Conservation (phyloP, 1,140 invertebrate genomes). For the Carposina sasakii region DNA sequence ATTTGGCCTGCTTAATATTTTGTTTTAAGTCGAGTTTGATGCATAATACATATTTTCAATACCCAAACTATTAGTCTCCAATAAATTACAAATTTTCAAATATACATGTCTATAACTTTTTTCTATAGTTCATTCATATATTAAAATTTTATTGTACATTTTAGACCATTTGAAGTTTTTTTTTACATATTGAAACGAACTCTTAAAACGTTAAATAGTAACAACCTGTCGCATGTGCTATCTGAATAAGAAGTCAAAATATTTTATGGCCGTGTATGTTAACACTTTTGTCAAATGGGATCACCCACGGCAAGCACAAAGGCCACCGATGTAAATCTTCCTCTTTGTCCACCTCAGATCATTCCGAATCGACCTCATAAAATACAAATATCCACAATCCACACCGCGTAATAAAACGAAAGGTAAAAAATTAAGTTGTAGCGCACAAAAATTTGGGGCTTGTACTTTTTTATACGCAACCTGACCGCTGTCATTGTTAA, state of each 20-base stretch:
- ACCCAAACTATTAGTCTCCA: too few species aligned
- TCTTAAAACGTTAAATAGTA: slow-evolving; percentile 13
- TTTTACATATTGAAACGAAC: too few species aligned
- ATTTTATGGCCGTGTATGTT: slow-evolving; percentile 66
- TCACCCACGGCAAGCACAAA: slow-evolving; percentile 57
- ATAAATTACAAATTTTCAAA: too few species aligned
- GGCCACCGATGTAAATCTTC: slow-evolving; percentile 57
- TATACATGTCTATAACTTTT: too few species aligned
- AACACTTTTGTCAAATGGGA: slow-evolving; percentile 65
- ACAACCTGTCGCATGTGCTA: slow-evolving; percentile 33
- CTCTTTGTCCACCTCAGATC: slow-evolving; percentile 44
- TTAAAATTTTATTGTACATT: too few species aligned
- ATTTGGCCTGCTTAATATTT: too few species aligned
- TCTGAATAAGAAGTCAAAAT: slow-evolving; percentile 68
- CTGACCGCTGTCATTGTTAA: slow-evolving; percentile 63
- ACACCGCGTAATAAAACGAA: slow-evolving; percentile 58
- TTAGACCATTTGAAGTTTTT: too few species aligned
- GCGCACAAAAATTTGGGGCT: slow-evolving; percentile 39
- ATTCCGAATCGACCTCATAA: slow-evolving; percentile 40
- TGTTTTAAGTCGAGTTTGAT: too few species aligned
- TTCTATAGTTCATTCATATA: too few species aligned
- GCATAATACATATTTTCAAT: too few species aligned
- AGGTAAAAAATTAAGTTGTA: too few species aligned
- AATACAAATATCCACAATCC: slow-evolving; percentile 62
- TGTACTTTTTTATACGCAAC: slow-evolving; percentile 47